Conservation (phyloP, 1,140 invertebrate genomes). For the Paramacrobiotus metropolitanus region DNA sequence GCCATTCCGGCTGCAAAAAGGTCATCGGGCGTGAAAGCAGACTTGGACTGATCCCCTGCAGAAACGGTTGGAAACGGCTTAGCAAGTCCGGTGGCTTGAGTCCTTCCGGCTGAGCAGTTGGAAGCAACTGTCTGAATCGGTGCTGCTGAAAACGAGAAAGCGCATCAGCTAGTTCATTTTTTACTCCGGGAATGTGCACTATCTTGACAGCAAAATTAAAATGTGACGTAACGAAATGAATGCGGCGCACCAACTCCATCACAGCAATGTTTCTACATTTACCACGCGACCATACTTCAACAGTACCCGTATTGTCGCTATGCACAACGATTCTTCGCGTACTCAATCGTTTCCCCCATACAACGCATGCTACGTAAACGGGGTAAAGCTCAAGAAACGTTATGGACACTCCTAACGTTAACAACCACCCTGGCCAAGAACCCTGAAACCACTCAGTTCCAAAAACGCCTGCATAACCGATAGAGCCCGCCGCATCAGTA, state of each 20-base stretch:
- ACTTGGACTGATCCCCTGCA: no score
- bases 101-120: no score
- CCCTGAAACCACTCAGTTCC: neutral
- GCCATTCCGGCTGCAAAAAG: no score
- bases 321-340: neutral
- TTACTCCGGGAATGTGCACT: neutral
- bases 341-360: neutral
- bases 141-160: constrained; percentile 4
- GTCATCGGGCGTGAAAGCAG: no score
- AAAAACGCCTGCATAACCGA: neutral
- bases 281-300: neutral
- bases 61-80: no score
- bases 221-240: neutral
- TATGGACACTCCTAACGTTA: neutral
- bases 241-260: neutral
- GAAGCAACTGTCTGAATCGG: no score
- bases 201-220: neutral
- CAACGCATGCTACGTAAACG: neutral
- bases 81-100: no score
- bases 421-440: neutral
- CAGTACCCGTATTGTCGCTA: neutral
- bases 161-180: neutral
- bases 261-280: neutral
- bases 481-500: neutral
- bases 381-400: neutral